A percentile compares a stretch with the other conserved stretches of the same genome.
phyloP scores from a whole-genome alignment of 1,140 invertebrate species.

The Amyelois transitella region DNA sequence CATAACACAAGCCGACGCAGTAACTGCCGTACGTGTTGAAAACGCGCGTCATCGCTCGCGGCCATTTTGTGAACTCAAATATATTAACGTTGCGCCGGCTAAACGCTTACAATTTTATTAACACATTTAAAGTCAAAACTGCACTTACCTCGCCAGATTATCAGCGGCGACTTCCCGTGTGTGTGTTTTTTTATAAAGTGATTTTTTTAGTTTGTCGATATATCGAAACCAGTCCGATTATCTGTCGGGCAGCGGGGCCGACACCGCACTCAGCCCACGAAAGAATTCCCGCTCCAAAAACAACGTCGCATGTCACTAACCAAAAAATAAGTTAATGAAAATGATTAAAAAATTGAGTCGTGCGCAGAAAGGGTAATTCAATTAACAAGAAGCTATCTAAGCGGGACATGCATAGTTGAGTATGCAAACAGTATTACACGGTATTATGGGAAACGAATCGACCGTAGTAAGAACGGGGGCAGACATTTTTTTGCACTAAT shows the following conservation, averaged over 20 bases:
- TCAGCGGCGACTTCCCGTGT: constrained; percentile 60
- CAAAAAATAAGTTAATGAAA: neutral
- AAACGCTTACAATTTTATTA: constrained; percentile 72
- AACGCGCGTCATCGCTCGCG: constrained; percentile 14
- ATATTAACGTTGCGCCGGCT: constrained; percentile 49
- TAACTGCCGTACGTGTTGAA: constrained; percentile 9
- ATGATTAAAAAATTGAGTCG: neutral
- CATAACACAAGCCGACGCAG: constrained; percentile 3
- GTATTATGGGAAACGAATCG: constrained; percentile 9
- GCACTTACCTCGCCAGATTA: constrained; percentile 66
- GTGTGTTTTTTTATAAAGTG: constrained; percentile 45
- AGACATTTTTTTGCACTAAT: constrained; percentile 16
- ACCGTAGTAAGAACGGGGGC: constrained; percentile 9
- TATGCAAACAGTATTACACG: neutral
- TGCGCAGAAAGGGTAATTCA: neutral
- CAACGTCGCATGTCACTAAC: constrained; percentile 22
- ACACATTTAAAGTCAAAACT: constrained; percentile 72
- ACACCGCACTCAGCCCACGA: constrained; percentile 24
- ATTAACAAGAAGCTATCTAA: neutral
- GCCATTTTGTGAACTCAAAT: constrained; percentile 17
- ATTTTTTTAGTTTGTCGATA: constrained; percentile 49
- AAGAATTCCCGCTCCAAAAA: constrained; percentile 39
- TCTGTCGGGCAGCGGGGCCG: constrained; percentile 40
- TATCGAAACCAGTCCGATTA: constrained; percentile 66
- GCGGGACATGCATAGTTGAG: neutral